These are phyloP conservation scores for Watsonalla cultraria DNA, from an alignment of 2,888 invertebrate species.

Conservation along the genomic window DNA sequence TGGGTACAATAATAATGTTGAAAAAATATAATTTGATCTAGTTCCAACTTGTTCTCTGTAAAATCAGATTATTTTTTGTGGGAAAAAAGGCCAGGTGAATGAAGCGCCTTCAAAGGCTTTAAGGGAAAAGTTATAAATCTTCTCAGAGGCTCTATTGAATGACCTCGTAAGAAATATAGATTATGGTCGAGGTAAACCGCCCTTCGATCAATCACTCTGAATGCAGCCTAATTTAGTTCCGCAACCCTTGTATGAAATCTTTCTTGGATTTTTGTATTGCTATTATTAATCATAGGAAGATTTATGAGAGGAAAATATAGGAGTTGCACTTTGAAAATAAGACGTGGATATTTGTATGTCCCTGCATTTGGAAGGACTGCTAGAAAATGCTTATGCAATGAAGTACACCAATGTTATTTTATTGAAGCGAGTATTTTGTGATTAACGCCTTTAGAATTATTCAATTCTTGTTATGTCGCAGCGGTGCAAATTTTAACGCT, in stretches of 20 bases:
- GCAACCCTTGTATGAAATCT: slow-evolving; percentile 19
- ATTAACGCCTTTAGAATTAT: no score
- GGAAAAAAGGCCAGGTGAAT: neutral
- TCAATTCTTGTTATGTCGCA: no score
- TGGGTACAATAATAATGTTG: no score
- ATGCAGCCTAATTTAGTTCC: slow-evolving; percentile 33
- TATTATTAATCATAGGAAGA: slow-evolving; percentile 10
- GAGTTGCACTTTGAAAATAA: neutral
- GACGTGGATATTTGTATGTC: no score
- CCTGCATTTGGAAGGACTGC: no score
- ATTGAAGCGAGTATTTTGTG: no score
- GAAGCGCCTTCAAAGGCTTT: neutral
- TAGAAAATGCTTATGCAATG: no score
- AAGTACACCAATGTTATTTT: no score
- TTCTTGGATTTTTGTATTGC: slow-evolving; percentile 12
- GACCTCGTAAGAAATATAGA: slow-evolving; percentile 20
- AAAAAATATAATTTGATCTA: no score
- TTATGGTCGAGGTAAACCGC: slow-evolving; percentile 24
- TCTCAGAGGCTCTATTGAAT: slow-evolving; percentile 19
- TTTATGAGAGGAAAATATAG: neutral
- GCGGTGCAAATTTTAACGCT: no score
- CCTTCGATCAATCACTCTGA: slow-evolving; percentile 34
- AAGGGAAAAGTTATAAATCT: slow-evolving; percentile 19
- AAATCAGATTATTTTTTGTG: neutral
- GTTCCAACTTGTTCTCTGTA: no score